A percentile compares a stretch with the other conserved stretches of the same genome.
These are phyloP conservation scores for Lacanobia wlatinum DNA, from an alignment of 2,888 invertebrate species.

Conservation along the genomic window DNA sequence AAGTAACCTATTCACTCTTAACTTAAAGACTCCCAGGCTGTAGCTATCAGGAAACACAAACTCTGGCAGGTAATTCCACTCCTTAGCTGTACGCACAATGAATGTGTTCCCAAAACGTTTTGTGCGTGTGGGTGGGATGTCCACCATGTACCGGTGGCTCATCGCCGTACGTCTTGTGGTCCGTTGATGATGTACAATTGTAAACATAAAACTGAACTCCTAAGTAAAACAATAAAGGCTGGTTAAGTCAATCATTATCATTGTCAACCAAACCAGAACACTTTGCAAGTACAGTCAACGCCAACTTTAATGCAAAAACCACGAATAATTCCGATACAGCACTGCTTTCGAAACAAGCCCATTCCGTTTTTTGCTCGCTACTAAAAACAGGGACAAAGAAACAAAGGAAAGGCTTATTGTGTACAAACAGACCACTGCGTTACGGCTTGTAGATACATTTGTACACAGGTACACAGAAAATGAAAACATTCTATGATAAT, in stretches of 20 bases:
- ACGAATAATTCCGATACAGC: slow-evolving; percentile 38
- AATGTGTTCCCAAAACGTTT: too few species aligned
- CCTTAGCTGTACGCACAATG: too few species aligned
- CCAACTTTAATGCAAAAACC: slow-evolving; percentile 9
- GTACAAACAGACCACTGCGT: slow-evolving; percentile 31
- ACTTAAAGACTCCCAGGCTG: too few species aligned
- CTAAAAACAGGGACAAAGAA: slow-evolving; percentile 62
- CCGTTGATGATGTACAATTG: too few species aligned
- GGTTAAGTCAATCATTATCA: neutral
- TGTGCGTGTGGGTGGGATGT: too few species aligned
- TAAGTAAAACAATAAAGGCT: neutral
- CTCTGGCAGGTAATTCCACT: too few species aligned
- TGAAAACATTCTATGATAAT: neutral
- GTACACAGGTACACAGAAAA: slow-evolving; percentile 25
- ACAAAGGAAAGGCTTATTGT: slow-evolving; percentile 56
- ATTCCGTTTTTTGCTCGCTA: slow-evolving; percentile 41
- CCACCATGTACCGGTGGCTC: too few species aligned
- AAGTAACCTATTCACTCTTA: too few species aligned
- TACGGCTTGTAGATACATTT: slow-evolving; percentile 30
- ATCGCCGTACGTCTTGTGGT: too few species aligned
- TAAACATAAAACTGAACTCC: too few species aligned
- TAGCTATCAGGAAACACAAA: too few species aligned
- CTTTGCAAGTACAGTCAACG: neutral
- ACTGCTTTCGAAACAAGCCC: slow-evolving; percentile 48
- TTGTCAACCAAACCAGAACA: slow-evolving; percentile 4